These are phyloP conservation scores for Drosophila watanabei DNA, from an alignment of 1,140 invertebrate genomes.

Conservation along the genomic window DNA sequence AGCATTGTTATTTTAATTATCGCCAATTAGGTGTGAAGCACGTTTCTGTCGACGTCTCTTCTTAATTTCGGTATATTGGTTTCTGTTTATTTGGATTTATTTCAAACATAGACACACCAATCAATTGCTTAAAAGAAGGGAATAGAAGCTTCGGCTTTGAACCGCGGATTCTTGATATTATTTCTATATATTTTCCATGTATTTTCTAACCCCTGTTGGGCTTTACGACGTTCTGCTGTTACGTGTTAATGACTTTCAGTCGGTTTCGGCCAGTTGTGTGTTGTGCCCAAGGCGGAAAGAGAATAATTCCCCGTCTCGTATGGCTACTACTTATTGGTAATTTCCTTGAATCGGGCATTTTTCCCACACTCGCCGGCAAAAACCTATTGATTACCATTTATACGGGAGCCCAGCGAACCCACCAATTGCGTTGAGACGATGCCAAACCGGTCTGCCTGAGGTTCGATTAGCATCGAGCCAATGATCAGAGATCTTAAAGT, in stretches of 20 bases:
- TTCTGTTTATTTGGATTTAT: conserved; percentile 14
- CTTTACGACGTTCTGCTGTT: conserved; percentile 15
- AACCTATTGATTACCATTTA: conserved; percentile 51
- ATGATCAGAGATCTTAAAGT: not conserved
- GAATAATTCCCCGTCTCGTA: conserved; percentile 53
- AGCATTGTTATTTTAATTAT: conserved; percentile 72
- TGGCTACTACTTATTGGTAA: conserved; percentile 60
- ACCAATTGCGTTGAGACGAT: conserved; percentile 25
- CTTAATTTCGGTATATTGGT: conserved; percentile 39
- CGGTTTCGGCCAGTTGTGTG: conserved; percentile 3
- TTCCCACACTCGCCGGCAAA: conserved; percentile 57
- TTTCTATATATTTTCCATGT: not conserved
- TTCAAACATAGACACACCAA: not conserved
- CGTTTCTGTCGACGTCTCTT: conserved; percentile 54
- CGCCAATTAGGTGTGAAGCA: conserved; percentile 62
- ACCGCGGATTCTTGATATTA: not conserved
- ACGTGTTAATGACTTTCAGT: conserved; percentile 25
- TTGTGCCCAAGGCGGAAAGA: conserved; percentile 20
- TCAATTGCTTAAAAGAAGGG: not conserved
- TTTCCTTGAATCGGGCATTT: conserved; percentile 66
- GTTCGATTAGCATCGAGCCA: not conserved
- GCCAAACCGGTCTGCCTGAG: conserved; percentile 46
- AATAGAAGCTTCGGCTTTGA: not conserved
- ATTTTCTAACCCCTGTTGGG: not conserved
- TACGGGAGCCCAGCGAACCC: conserved; percentile 10